These are phyloP conservation scores for Caranx ignobilis DNA, from an alignment of 2,113 vertebrate species.

Conservation along the genomic window DNA sequence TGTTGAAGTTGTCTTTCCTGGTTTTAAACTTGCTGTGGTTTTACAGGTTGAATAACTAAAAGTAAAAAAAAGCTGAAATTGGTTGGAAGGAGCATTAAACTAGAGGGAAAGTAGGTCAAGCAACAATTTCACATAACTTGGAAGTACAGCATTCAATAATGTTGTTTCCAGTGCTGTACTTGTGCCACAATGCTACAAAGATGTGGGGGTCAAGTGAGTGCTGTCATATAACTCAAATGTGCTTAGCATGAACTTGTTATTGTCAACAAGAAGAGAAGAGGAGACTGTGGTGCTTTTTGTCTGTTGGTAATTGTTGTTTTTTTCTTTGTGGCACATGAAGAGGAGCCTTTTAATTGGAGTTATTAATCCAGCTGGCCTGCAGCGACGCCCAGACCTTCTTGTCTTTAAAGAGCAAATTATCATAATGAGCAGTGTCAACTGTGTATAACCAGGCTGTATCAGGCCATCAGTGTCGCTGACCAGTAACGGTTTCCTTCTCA, in stretches of 20 bases:
- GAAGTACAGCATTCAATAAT: not conserved
- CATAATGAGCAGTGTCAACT: slow-evolving; percentile 42
- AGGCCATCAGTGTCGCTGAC: not conserved
- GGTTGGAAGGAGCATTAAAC: not conserved
- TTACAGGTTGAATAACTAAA: not conserved
- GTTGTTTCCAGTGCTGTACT: not conserved
- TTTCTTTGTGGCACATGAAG: slow-evolving; percentile 38
- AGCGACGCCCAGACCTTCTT: slow-evolving; percentile 25
- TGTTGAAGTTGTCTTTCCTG: not conserved
- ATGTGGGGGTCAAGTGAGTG: not conserved
- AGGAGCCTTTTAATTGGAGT: slow-evolving; percentile 40
- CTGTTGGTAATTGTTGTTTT: not conserved
- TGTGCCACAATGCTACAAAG: not conserved
- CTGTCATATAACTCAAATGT: not conserved
- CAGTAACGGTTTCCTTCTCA: not conserved
- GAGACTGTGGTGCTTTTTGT: slow-evolving; percentile 16
- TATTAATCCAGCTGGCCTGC: slow-evolving; percentile 42
- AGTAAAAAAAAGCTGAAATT: not conserved
- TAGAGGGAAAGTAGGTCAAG: not conserved
- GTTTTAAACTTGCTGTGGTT: not conserved
- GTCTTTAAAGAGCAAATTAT: slow-evolving; percentile 32
- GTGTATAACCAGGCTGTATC: slow-evolving; percentile 5
- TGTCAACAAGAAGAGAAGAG: not conserved
- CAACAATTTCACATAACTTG: not conserved
- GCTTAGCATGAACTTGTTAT: not conserved